Percentiles rank a stretch among this genome's conserved stretches.
Evolutionary conservation across 2,888 invertebrate genomes (phyloP).

Genomic region (Ischnura elegans): DNA sequence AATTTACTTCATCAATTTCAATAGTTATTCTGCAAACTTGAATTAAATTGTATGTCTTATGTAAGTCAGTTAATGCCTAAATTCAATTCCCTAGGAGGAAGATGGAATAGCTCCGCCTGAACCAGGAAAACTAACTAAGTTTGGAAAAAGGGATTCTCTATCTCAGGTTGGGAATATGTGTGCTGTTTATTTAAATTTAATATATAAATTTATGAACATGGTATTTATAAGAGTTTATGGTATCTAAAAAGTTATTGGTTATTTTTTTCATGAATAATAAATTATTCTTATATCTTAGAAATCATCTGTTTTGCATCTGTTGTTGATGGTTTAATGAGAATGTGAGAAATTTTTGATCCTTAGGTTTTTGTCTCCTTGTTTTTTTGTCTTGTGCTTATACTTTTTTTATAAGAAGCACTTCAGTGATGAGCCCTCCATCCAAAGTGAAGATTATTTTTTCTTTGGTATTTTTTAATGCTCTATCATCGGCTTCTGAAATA

Average conservation of each 20-base stretch:
- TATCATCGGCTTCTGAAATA: no score
- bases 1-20: neutral
- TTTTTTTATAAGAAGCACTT: no score
- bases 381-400: neutral
- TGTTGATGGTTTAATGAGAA: neutral
- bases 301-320: neutral
- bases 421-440: no score
- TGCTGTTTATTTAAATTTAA: neutral
- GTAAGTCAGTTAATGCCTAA: neutral
- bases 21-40: neutral
- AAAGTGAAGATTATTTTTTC: no score
- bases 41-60: neutral
- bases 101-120: slow-evolving; percentile 43
- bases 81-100: slow-evolving; percentile 56
- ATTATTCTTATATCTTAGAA: neutral
- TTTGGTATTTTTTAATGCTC: no score
- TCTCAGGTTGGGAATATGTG: slow-evolving; percentile 52
- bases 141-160: slow-evolving; percentile 58
- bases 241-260: neutral
- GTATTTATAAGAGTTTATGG: neutral
- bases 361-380: neutral
- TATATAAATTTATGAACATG: neutral
- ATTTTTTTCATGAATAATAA: neutral
- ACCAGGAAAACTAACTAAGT: slow-evolving; percentile 26
- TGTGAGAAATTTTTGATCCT: neutral